Conservation (phyloP, 1,140 invertebrate species). For the Lasioglossum baleicum region DNA sequence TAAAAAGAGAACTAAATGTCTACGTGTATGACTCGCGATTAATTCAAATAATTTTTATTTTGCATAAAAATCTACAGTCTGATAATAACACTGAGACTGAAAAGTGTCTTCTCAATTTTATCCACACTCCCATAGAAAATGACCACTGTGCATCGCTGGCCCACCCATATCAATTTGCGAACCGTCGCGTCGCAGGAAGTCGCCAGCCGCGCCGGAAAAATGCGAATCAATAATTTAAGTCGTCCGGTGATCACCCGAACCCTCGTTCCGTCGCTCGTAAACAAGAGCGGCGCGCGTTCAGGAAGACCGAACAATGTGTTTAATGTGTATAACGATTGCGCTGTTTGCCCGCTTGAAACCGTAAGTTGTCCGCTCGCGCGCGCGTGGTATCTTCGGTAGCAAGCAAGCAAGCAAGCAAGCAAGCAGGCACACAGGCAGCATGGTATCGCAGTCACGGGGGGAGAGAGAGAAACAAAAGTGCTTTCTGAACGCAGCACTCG, state of each 20-base stretch:
- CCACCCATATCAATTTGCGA: too few species aligned
- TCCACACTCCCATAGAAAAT: too few species aligned
- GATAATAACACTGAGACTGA: too few species aligned
- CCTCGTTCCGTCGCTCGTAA: background rate
- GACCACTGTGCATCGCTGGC: too few species aligned
- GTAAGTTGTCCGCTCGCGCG: constrained; percentile 22
- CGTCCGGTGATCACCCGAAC: background rate
- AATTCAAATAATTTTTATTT: too few species aligned
- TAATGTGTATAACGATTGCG: background rate
- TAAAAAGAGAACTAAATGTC: too few species aligned
- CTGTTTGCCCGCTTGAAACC: background rate
- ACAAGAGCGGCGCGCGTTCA: background rate
- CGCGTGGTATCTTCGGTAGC: constrained; percentile 5
- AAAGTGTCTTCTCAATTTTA: too few species aligned
- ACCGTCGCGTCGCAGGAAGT: too few species aligned
- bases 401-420: too few species aligned
- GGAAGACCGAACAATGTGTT: background rate
- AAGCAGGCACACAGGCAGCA: background rate
- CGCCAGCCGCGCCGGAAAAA: too few species aligned
- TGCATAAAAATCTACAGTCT: too few species aligned
- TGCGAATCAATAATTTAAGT: background rate
- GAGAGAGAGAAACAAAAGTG: constrained; percentile 40
- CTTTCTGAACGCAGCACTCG: constrained; percentile 53
- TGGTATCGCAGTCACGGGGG: background rate
- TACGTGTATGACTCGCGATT: too few species aligned